These are phyloP conservation scores for Scophthalmus maximus DNA, from an alignment of 2,113 vertebrate species.

Conservation along the genomic window DNA sequence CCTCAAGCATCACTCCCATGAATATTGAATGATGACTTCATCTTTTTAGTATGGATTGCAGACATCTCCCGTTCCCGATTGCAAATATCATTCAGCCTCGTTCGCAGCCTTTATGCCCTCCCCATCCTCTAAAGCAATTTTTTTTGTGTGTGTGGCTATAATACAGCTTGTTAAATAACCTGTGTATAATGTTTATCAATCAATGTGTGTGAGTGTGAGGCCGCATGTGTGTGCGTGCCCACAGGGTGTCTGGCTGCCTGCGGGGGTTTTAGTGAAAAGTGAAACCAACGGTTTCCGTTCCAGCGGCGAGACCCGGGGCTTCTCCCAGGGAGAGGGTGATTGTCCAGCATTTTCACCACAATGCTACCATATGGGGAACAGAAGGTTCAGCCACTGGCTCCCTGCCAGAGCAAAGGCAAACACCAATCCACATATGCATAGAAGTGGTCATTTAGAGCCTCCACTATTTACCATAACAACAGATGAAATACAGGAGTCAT, in stretches of 20 bases:
- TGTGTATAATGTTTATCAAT: slow-evolving; percentile 26
- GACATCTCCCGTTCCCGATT: neutral
- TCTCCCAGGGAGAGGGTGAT: slow-evolving; percentile 75
- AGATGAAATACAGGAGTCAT: slow-evolving; percentile 82
- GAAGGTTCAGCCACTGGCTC: slow-evolving; percentile 86
- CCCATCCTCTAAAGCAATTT: no score
- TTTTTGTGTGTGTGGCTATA: no score
- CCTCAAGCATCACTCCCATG: neutral
- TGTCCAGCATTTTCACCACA: slow-evolving; percentile 89
- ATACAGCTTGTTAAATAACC: slow-evolving; percentile 15
- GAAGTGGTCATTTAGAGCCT: slow-evolving; percentile 79
- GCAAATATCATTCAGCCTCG: neutral
- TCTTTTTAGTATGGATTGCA: slow-evolving; percentile 1
- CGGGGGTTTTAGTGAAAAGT: slow-evolving; percentile 74
- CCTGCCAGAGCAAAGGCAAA: slow-evolving; percentile 84
- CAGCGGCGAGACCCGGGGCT: slow-evolving; percentile 82
- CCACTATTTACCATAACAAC: slow-evolving; percentile 86
- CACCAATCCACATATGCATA: slow-evolving; percentile 85
- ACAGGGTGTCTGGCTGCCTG: slow-evolving; percentile 67
- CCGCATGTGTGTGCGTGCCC: slow-evolving; percentile 31
- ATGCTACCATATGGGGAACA: slow-evolving; percentile 93
- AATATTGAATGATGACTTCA: slow-evolving; percentile 12
- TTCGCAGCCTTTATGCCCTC: no score
- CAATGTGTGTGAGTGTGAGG: slow-evolving; percentile 22
- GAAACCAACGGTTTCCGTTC: slow-evolving; percentile 86